These are phyloP conservation scores for Troides aeacus DNA, from an alignment of 2,888 invertebrate genomes.

Conservation along the genomic window DNA sequence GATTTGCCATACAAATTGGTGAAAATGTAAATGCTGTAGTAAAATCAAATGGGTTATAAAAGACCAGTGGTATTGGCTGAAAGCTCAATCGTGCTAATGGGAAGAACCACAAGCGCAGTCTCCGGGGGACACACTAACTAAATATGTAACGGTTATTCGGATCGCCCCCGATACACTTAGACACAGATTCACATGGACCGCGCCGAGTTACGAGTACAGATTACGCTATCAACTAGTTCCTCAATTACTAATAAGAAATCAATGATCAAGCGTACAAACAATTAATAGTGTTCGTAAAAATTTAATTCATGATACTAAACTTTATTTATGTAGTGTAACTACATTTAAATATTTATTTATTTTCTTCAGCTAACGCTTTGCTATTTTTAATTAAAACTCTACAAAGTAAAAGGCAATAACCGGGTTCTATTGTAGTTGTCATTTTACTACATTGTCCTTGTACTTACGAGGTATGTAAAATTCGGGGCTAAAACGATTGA, in stretches of 20 bases:
- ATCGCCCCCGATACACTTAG: slow-evolving; percentile 58
- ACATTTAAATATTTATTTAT: no score
- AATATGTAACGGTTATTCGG: slow-evolving; percentile 72
- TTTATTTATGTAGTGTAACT: no score
- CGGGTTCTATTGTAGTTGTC: no score
- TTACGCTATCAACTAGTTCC: slow-evolving; percentile 2
- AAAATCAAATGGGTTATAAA: slow-evolving; percentile 42
- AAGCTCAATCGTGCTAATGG: slow-evolving; percentile 74
- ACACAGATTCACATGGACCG: slow-evolving; percentile 52
- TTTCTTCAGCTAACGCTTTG: no score
- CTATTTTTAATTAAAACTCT: no score
- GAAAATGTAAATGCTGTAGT: slow-evolving; percentile 21
- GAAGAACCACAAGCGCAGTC: slow-evolving; percentile 71
- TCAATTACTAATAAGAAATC: background rate
- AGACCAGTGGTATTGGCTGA: slow-evolving; percentile 44
- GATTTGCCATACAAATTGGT: slow-evolving; percentile 6
- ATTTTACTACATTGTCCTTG: no score
- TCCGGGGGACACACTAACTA: slow-evolving; percentile 65
- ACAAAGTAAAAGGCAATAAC: no score
- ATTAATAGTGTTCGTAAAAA: no score
- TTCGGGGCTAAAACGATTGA: no score
- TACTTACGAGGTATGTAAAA: no score
- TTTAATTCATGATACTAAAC: no score
- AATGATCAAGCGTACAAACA: no score
- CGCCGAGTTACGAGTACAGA: slow-evolving; percentile 46